Conservation (phyloP, 30 jellyfish, hydroid and myxozoan genomes). For the Aurelia sp. region DNA sequence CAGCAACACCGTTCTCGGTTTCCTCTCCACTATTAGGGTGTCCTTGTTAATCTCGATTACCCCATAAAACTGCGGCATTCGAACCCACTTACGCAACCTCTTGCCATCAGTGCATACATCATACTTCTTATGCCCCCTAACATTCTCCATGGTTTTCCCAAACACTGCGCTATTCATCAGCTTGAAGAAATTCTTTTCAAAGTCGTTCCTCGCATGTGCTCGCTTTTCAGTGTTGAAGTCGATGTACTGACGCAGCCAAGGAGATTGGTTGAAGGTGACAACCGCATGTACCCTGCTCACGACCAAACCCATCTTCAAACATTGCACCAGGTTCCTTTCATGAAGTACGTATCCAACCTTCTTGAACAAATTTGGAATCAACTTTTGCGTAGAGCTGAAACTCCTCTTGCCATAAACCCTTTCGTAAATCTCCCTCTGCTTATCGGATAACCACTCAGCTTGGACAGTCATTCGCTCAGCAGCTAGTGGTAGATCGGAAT, state of each 20-base stretch:
- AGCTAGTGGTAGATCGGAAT: slow-evolving; percentile 4
- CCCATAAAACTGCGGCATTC: neutral
- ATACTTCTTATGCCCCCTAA: slow-evolving; percentile 3
- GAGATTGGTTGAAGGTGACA: slow-evolving; percentile 9
- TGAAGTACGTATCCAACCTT: slow-evolving; percentile 10
- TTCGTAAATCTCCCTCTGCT: neutral
- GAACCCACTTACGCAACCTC: neutral
- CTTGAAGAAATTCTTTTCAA: slow-evolving; percentile 13
- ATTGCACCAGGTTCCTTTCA: neutral
- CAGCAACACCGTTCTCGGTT: neutral
- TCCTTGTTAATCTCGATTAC: neutral
- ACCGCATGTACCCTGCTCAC: slow-evolving; percentile 16
- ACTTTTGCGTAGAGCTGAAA: neutral
- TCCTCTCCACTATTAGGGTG: slow-evolving; percentile 2
- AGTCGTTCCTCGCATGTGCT: slow-evolving; percentile 33
- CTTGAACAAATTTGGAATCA: neutral
- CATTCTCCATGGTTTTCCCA: neutral
- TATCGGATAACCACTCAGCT: neutral
- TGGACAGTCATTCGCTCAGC: neutral
- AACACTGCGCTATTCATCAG: slow-evolving; percentile 2
- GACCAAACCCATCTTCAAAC: slow-evolving; percentile 1
- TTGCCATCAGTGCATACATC: neutral
- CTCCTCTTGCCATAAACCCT: neutral
- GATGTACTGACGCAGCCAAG: neutral
- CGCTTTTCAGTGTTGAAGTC: neutral